Conservation (phyloP, 1,140 invertebrate species). For the Aphis craccivora region DNA sequence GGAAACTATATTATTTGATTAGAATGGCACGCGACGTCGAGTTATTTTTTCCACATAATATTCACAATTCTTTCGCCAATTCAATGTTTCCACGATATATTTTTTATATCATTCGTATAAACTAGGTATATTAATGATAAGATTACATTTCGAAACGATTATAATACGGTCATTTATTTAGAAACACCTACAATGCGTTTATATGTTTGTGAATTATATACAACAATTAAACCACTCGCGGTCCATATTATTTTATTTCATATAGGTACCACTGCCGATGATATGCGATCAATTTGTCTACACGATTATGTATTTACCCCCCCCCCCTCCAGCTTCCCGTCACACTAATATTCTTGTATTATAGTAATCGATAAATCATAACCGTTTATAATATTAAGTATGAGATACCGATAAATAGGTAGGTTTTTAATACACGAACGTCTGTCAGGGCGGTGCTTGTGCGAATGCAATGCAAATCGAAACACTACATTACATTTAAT, state of each 20-base stretch:
- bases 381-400: slow-evolving; percentile 1
- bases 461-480: background rate
- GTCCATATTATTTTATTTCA: background rate
- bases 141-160: background rate
- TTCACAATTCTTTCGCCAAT: background rate
- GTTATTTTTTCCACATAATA: background rate
- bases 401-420: background rate
- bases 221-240: background rate
- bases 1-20: background rate
- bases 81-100: background rate
- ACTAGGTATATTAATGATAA: background rate
- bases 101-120: background rate
- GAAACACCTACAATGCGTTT: too few relatives aligned
- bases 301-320: background rate
- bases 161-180: background rate
- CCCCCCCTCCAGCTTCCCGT: background rate
- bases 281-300: background rate
- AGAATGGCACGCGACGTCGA: background rate
- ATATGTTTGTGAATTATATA: background rate
- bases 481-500: background rate
- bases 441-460: background rate
- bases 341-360: background rate
- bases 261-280: background rate
- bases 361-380: background rate
- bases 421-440: background rate